Percentiles rank a stretch among this genome's conserved stretches.
These are phyloP conservation scores for Asbolus verrucosus DNA, from an alignment of 1,140 invertebrate genomes.

Conservation along the genomic window DNA sequence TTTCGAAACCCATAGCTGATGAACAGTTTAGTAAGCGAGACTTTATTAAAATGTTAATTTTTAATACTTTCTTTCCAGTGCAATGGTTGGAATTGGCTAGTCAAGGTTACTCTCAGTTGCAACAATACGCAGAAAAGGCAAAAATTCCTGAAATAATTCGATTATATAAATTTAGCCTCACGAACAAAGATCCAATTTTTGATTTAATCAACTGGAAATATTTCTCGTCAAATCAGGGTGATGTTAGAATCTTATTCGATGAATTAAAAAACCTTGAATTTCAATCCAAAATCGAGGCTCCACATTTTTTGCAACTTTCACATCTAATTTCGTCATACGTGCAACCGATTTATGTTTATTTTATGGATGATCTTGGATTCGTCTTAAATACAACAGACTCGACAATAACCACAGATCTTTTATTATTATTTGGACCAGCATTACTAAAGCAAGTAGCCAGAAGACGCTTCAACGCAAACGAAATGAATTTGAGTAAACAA, in stretches of 20 bases:
- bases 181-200: constrained; percentile 59
- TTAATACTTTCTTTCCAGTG: constrained; percentile 58
- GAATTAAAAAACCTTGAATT: constrained; percentile 64
- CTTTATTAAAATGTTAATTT: constrained; percentile 6
- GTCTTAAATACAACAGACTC: constrained; percentile 53
- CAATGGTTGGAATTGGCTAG: constrained; percentile 68
- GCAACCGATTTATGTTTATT: constrained; percentile 57
- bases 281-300: constrained; percentile 66
- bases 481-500: constrained; percentile 70
- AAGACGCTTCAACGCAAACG: constrained; percentile 68
- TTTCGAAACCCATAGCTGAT: constrained; percentile 65
- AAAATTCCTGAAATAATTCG: constrained; percentile 66
- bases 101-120: constrained; percentile 66
- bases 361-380: constrained; percentile 51
- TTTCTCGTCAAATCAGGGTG: constrained; percentile 58
- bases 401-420: constrained; percentile 67
- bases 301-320: constrained; percentile 64
- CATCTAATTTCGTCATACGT: constrained; percentile 63
- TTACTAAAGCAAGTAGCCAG: constrained; percentile 72
- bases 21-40: constrained; percentile 51
- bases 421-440: constrained; percentile 74
- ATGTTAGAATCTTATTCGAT: constrained; percentile 62
- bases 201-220: constrained; percentile 70
- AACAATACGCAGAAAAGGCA: constrained; percentile 67
- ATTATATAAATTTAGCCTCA: constrained; percentile 61